Conservation (phyloP, 2,113 vertebrate genomes). For the Stigmatopora argus region DNA sequence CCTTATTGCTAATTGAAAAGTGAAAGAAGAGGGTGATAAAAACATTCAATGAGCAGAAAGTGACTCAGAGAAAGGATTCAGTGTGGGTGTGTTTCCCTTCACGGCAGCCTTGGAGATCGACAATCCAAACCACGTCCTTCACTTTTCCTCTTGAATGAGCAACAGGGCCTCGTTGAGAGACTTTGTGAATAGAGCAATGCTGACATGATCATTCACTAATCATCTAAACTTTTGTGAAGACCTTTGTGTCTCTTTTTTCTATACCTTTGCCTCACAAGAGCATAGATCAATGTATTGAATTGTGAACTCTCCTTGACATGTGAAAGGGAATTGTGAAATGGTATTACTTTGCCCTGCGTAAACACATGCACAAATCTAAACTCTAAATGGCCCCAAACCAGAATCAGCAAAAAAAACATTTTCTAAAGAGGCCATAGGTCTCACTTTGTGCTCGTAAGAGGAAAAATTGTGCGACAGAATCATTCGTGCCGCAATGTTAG, state of each 20-base stretch:
- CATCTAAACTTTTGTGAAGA: not conserved
- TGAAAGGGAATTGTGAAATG: not conserved
- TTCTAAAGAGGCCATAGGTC: not conserved
- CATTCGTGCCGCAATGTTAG: not conserved
- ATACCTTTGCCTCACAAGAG: not conserved
- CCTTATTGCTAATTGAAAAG: not conserved
- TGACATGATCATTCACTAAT: not conserved
- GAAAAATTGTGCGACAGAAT: not conserved
- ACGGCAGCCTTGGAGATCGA: not conserved
- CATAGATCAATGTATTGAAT: not conserved
- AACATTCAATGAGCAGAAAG: not conserved
- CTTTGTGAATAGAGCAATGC: not conserved
- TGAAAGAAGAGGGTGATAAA: not conserved
- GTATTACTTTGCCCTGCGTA: not conserved
- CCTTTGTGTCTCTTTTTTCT: not conserved
- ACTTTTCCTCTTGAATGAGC: not conserved
- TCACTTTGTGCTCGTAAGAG: not conserved
- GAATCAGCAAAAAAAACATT: conserved; percentile 22
- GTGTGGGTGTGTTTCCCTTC: not conserved
- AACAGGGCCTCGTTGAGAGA: not conserved
- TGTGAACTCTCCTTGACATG: not conserved
- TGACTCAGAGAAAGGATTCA: not conserved
- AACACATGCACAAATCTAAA: conserved; percentile 9
- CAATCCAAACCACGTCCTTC: not conserved
- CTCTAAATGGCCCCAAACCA: conserved; percentile 19